phyloP scores from a whole-genome alignment of 2,797 vertebrate species.

The Falco berigora region DNA sequence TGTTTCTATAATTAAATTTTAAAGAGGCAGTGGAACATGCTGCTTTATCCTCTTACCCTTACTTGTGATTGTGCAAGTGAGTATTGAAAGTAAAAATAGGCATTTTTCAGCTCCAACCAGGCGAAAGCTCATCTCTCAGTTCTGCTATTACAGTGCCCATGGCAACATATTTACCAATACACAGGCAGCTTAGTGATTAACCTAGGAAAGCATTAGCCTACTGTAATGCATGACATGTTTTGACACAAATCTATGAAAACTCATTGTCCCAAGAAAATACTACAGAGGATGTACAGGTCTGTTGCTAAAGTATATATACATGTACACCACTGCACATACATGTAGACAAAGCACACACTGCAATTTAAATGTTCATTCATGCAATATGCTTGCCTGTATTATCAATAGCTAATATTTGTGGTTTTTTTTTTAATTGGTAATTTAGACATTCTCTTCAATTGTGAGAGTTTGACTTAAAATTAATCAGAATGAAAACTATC shows the following conservation, averaged over 20 bases:
- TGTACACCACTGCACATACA: neutral
- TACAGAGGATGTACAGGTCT: neutral
- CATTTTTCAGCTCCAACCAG: conserved; percentile 35
- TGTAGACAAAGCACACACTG: neutral
- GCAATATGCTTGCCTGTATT: neutral
- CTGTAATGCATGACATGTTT: neutral
- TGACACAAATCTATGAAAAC: neutral
- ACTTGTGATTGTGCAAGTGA: conserved; percentile 10
- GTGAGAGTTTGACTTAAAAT: neutral
- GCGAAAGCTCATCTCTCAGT: conserved; percentile 2
- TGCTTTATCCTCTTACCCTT: neutral
- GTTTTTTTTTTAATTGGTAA: neutral
- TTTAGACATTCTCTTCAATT: neutral
- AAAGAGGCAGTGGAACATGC: neutral
- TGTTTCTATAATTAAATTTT: neutral
- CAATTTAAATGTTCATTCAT: neutral
- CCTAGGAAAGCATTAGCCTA: neutral
- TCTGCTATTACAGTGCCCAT: conserved; percentile 32
- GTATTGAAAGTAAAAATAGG: conserved; percentile 7
- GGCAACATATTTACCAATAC: conserved; percentile 30
- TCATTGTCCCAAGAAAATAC: neutral
- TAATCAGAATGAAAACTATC: neutral
- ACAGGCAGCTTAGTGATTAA: neutral
- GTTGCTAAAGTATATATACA: neutral
- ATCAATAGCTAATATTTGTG: neutral